Conservation (phyloP, 1,140 invertebrate genomes). For the Microplitis mediator region DNA sequence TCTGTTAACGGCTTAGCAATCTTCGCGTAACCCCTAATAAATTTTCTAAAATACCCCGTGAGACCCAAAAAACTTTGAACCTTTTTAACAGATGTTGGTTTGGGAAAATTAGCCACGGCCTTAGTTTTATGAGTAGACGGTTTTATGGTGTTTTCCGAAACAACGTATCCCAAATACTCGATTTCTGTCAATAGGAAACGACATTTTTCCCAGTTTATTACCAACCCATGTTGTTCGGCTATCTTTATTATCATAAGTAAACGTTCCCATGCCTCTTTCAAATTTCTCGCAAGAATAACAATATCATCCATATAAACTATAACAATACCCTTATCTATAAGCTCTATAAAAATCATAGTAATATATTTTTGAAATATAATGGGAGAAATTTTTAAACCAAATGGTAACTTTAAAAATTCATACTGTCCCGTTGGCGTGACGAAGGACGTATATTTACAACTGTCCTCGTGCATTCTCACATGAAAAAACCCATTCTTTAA, state of each 20-base stretch:
- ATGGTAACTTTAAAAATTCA: constrained; percentile 16
- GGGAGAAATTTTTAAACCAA: constrained; percentile 15
- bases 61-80: not conserved
- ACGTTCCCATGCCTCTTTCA: constrained; percentile 1
- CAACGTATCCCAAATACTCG: not conserved
- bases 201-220: constrained; percentile 2
- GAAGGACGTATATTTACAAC: constrained; percentile 18
- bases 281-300: not conserved
- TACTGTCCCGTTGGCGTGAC: constrained; percentile 14
- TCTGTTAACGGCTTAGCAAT: not conserved
- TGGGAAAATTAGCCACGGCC: not conserved
- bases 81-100: not conserved
- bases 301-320: constrained; percentile 3
- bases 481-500: constrained; percentile 21
- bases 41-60: constrained; percentile 1
- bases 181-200: not conserved
- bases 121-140: constrained; percentile 6
- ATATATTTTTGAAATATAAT: constrained; percentile 18
- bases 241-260: not conserved
- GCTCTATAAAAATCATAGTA: constrained; percentile 3
- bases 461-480: constrained; percentile 8
- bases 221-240: not conserved
- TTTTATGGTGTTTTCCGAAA: not conserved
- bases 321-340: constrained; percentile 1
- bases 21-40: not conserved